Percentiles rank a stretch among this genome's conserved stretches.
phyloP scores from a whole-genome alignment of 1,140 invertebrate genomes.

The Sitophilus oryzae region DNA sequence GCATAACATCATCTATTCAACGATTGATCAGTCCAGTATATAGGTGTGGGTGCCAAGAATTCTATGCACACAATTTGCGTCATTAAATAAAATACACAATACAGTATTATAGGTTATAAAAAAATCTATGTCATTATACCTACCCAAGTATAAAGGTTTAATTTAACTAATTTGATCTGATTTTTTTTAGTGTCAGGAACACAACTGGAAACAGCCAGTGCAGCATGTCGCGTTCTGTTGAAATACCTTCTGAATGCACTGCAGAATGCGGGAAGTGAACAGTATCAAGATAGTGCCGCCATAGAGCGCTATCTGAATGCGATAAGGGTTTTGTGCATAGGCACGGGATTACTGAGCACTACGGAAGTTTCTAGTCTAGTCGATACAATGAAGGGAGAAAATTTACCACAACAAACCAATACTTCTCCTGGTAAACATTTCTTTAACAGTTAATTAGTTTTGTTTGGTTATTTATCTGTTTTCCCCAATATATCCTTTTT shows the following conservation, averaged over 20 bases:
- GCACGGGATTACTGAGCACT: conserved; percentile 51
- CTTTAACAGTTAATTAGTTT: too few species aligned
- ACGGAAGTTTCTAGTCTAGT: conserved; percentile 57
- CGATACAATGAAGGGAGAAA: conserved; percentile 61
- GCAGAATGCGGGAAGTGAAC: conserved; percentile 33
- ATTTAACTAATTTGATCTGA: background rate
- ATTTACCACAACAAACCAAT: conserved; percentile 54
- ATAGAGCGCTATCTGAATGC: conserved; percentile 49
- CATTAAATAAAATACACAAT: background rate
- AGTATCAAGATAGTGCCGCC: conserved; percentile 34
- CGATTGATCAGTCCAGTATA: background rate
- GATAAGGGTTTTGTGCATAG: conserved; percentile 55
- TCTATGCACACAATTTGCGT: background rate
- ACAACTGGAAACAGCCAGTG: conserved; percentile 41
- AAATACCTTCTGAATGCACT: conserved; percentile 40
- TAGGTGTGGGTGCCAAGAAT: background rate
- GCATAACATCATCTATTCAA: background rate
- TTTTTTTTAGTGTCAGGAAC: conserved; percentile 38
- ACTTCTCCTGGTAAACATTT: too few species aligned
- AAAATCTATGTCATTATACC: too few species aligned
- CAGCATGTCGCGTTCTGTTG: conserved; percentile 40
- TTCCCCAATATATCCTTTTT: too few species aligned
- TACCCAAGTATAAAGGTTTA: too few species aligned
- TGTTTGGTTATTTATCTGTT: too few species aligned
- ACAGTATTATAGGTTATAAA: background rate